Evolutionary conservation across 2,888 invertebrate genomes (phyloP).

Genomic region (Harpalus rufipes): DNA sequence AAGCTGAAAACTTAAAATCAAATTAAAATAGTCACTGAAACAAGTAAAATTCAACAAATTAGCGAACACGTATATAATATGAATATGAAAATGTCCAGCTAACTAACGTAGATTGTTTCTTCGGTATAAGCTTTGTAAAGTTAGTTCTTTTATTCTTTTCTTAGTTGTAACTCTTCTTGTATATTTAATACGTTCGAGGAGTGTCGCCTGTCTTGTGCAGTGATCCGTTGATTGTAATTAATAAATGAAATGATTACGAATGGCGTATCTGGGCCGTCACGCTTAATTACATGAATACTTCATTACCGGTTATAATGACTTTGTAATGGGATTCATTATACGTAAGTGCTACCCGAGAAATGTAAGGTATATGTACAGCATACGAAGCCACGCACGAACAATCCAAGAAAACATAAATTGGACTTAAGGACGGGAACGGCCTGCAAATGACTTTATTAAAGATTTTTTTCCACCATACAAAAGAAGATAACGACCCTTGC

Average conservation of each 20-base stretch:
- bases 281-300: slow-evolving; percentile 62
- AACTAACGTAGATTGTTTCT: background rate
- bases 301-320: slow-evolving; percentile 59
- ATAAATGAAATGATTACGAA: slow-evolving; percentile 59
- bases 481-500: background rate
- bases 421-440: slow-evolving; percentile 14
- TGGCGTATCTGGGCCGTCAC: slow-evolving; percentile 58
- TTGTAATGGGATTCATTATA: slow-evolving; percentile 53
- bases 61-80: too few relatives aligned
- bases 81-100: background rate
- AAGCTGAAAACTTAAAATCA: too few relatives aligned
- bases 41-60: too few relatives aligned
- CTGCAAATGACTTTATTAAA: slow-evolving; percentile 46
- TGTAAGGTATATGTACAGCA: background rate
- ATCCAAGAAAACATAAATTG: slow-evolving; percentile 45
- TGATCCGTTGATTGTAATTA: slow-evolving; percentile 60
- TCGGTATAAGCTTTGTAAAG: background rate
- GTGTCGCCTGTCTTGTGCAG: slow-evolving; percentile 41
- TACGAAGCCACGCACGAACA: slow-evolving; percentile 37
- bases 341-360: slow-evolving; percentile 30
- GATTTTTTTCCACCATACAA: background rate
- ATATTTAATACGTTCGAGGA: slow-evolving; percentile 11
- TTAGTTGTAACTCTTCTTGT: background rate
- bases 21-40: too few relatives aligned
- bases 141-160: background rate